These are phyloP conservation scores for Dendrolimus houi DNA, from an alignment of 2,888 invertebrate species.

Conservation along the genomic window DNA sequence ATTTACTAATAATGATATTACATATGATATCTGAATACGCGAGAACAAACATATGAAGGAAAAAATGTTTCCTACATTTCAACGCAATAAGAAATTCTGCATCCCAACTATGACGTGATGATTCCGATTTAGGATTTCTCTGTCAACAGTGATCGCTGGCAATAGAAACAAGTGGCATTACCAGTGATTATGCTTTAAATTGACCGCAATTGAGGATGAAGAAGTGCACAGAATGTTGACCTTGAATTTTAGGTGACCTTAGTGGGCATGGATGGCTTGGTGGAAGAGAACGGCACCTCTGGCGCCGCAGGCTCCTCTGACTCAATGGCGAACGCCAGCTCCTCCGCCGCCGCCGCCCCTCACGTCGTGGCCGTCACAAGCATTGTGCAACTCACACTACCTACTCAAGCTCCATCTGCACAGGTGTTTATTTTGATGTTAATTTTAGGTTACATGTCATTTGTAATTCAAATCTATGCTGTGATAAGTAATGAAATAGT, in stretches of 20 bases:
- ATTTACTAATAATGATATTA: slow-evolving; percentile 60
- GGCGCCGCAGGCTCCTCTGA: slow-evolving; percentile 56
- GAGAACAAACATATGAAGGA: slow-evolving; percentile 27
- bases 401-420: slow-evolving; percentile 79
- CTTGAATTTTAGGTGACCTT: slow-evolving; percentile 80
- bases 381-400: slow-evolving; percentile 91
- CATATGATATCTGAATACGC: slow-evolving; percentile 29
- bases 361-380: slow-evolving; percentile 79
- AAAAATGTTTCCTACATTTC: slow-evolving; percentile 47
- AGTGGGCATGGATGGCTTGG: slow-evolving; percentile 92
- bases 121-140: slow-evolving; percentile 58
- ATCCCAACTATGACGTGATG: slow-evolving; percentile 58
- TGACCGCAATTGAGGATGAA: slow-evolving; percentile 40
- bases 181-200: slow-evolving; percentile 12
- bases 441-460: slow-evolving; percentile 11
- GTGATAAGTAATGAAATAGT: neutral
- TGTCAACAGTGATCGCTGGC: slow-evolving; percentile 47
- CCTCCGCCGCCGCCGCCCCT: slow-evolving; percentile 38
- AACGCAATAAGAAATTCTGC: slow-evolving; percentile 65
- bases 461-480: slow-evolving; percentile 6
- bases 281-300: slow-evolving; percentile 88
- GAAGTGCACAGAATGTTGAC: slow-evolving; percentile 67
- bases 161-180: slow-evolving; percentile 19
- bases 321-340: slow-evolving; percentile 45
- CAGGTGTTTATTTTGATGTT: slow-evolving; percentile 72